Conservation (phyloP, 2,888 invertebrate species). For the Drosophila kuntzei region DNA sequence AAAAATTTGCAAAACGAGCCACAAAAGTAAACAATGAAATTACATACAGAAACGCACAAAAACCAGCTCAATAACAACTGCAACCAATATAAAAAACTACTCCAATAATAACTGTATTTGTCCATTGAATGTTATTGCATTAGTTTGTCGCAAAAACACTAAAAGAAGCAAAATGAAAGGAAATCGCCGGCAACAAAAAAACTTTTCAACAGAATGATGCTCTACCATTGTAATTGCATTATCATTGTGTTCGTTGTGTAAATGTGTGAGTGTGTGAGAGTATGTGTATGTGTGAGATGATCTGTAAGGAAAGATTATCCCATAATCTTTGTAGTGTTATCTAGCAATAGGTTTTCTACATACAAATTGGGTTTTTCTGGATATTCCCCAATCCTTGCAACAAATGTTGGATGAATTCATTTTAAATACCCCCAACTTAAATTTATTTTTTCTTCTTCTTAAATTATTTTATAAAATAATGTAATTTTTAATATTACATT, state of each 20-base stretch:
- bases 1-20: conserved; percentile 68
- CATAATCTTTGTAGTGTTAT: no score
- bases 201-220: conserved; percentile 60
- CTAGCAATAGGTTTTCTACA: no score
- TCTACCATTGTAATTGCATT: conserved; percentile 63
- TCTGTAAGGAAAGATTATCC: not conserved
- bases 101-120: conserved; percentile 74
- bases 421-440: no score
- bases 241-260: conserved; percentile 25
- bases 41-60: conserved; percentile 41
- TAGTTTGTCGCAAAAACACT: conserved; percentile 55
- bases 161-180: conserved; percentile 28
- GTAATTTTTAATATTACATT: no score
- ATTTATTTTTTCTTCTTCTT: no score
- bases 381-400: no score
- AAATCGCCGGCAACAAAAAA: conserved; percentile 45
- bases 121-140: conserved; percentile 79
- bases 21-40: conserved; percentile 67
- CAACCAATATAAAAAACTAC: conserved; percentile 39
- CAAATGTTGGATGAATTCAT: no score
- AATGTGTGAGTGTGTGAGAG: not conserved
- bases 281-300: not conserved
- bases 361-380: no score
- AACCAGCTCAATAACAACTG: conserved; percentile 51
- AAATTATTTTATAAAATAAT: no score